phyloP scores from a whole-genome alignment of 2,113 vertebrate species.

The Phyllopteryx taeniolatus region DNA sequence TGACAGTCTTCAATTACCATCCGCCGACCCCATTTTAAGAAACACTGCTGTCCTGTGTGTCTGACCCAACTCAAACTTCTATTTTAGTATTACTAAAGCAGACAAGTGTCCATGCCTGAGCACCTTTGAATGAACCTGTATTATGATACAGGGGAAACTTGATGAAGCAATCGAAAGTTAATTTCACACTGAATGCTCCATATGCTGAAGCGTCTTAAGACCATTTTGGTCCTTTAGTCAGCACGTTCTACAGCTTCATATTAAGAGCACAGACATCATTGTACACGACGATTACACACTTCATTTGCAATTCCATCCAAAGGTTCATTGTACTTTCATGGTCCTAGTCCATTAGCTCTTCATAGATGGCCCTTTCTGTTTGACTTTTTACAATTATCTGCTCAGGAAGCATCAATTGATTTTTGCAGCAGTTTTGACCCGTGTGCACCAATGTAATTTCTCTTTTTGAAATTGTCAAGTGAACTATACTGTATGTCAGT shows the following conservation, averaged over 20 bases:
- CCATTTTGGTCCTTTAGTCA: slow-evolving; percentile 21
- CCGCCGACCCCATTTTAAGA: too few relatives aligned
- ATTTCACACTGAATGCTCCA: slow-evolving; percentile 55
- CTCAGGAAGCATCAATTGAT: background rate
- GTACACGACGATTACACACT: background rate
- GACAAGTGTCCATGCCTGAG: background rate
- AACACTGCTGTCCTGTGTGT: too few relatives aligned
- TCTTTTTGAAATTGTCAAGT: background rate
- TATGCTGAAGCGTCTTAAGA: slow-evolving; percentile 7
- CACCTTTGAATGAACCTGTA: slow-evolving; percentile 29
- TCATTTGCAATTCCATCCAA: background rate
- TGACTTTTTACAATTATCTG: background rate
- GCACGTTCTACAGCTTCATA: slow-evolving; percentile 4
- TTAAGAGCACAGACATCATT: slow-evolving; percentile 4
- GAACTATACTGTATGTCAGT: background rate
- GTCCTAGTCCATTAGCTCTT: slow-evolving; percentile 16
- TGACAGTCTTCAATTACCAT: too few relatives aligned
- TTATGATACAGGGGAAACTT: slow-evolving; percentile 18
- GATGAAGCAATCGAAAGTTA: slow-evolving; percentile 34
- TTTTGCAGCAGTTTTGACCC: background rate
- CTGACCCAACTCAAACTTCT: background rate
- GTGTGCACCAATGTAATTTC: background rate
- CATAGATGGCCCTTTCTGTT: background rate
- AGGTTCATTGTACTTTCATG: background rate
- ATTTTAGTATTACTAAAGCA: slow-evolving; percentile 4